Evolutionary conservation across 2,888 invertebrate species (phyloP).

Genomic region (Lymantria monacha): DNA sequence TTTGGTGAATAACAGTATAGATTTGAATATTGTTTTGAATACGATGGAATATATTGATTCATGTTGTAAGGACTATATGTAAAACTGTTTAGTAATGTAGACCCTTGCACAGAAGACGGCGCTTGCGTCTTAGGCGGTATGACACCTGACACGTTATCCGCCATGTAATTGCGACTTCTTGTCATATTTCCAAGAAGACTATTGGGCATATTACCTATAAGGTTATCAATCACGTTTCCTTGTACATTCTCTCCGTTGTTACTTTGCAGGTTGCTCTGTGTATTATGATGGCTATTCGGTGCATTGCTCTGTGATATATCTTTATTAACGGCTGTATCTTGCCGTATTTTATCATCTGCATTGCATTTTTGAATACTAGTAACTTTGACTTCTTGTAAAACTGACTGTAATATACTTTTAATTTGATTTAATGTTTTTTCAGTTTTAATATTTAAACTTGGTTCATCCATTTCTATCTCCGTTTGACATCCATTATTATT

Average conservation of each 20-base stretch:
- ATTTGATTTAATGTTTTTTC: conserved; percentile 64
- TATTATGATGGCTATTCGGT: not conserved
- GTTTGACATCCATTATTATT: conserved; percentile 51
- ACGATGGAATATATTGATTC: conserved; percentile 45
- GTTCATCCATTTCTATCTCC: conserved; percentile 12
- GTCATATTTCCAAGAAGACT: not conserved
- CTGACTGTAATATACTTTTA: conserved; percentile 63
- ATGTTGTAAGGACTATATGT: conserved; percentile 56
- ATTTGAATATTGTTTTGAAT: conserved; percentile 41
- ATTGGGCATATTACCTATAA: not conserved
- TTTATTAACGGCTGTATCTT: conserved; percentile 62
- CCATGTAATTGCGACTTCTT: not conserved
- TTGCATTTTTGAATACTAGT: conserved; percentile 38
- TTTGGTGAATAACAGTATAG: conserved; percentile 37
- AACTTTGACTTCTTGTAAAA: conserved; percentile 64
- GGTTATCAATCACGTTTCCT: not conserved
- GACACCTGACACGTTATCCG: not conserved
- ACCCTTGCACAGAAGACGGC: conserved; percentile 32
- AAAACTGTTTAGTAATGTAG: conserved; percentile 53
- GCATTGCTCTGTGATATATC: conserved; percentile 34
- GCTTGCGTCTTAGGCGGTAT: not conserved
- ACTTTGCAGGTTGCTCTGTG: not conserved
- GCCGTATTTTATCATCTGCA: conserved; percentile 40
- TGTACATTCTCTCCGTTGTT: not conserved
- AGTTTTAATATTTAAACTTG: conserved; percentile 46